A percentile compares a stretch with the other conserved stretches of the same genome.
Evolutionary conservation across 1,140 invertebrate species (phyloP).

Genomic region (Drosophila serrata): DNA sequence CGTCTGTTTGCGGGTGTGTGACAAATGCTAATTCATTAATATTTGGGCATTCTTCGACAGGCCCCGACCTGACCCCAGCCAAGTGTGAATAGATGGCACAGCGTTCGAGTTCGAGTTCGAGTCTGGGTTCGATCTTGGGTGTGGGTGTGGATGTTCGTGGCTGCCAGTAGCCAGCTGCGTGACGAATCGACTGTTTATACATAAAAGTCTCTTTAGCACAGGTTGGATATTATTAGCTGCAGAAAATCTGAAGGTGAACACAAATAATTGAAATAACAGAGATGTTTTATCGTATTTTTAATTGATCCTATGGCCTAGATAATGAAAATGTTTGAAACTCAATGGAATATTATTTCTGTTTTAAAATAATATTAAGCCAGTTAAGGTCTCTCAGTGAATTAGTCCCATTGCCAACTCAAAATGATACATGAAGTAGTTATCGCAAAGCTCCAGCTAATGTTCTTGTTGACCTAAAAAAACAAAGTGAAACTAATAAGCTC

Average conservation of each 20-base stretch:
- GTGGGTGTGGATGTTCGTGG: constrained; percentile 42
- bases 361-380: too few species aligned
- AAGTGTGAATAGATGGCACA: constrained; percentile 64
- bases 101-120: constrained; percentile 5
- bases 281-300: not conserved
- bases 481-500: constrained; percentile 2
- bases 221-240: constrained; percentile 20
- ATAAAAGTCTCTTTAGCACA: constrained; percentile 52
- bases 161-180: constrained; percentile 63
- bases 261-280: constrained; percentile 39
- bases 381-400: too few species aligned
- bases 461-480: constrained; percentile 21
- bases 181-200: constrained; percentile 71
- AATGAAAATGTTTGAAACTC: too few species aligned
- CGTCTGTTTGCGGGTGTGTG: constrained; percentile 63
- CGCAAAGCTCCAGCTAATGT: not conserved
- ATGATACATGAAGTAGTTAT: not conserved
- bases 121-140: not conserved
- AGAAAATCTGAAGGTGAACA: constrained; percentile 14
- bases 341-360: too few species aligned
- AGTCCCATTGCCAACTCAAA: too few species aligned
- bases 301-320: not conserved
- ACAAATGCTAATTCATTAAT: constrained; percentile 79
- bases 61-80: constrained; percentile 26
- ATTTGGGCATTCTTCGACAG: constrained; percentile 58